Percentiles rank a stretch among this genome's conserved stretches.
Conservation (phyloP, 92 coral and sea anemone genomes). For the Blastomussa wellsi region DNA sequence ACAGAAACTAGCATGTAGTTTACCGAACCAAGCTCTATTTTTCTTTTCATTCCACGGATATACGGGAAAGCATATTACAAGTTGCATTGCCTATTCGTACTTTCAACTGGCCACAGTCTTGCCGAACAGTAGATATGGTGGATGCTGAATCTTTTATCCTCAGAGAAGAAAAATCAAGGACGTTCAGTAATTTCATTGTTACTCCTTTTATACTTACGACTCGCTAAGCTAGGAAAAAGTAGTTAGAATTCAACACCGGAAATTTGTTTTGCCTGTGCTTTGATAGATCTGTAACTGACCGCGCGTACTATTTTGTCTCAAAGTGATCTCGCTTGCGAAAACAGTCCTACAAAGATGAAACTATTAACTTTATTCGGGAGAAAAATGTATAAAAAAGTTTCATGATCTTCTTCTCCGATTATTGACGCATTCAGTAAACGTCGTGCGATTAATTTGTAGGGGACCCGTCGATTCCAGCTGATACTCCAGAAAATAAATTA, state of each 20-base stretch:
- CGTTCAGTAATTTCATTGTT: not conserved
- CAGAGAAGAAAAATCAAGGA: not conserved
- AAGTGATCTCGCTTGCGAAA: not conserved
- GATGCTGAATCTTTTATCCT: not conserved
- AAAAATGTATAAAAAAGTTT: not conserved
- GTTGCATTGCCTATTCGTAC: not conserved
- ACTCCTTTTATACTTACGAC: not conserved
- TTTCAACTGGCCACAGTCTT: not conserved
- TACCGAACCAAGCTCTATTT: not conserved
- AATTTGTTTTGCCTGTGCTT: constrained; percentile 2
- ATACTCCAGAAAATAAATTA: constrained; percentile 33
- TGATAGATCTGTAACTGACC: constrained; percentile 19
- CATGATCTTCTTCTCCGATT: not conserved
- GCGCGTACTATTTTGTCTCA: constrained; percentile 3
- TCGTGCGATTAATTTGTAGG: constrained; percentile 4
- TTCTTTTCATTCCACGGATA: not conserved
- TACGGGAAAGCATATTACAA: not conserved
- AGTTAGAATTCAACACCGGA: not conserved
- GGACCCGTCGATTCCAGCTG: not conserved
- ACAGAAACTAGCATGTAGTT: not conserved
- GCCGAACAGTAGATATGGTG: not conserved
- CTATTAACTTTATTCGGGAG: not conserved
- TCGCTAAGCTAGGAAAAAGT: constrained; percentile 1
- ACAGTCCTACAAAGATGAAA: not conserved
- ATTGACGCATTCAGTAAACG: not conserved